Conservation (phyloP, 2,888 invertebrate genomes). For the Meganola albula region DNA sequence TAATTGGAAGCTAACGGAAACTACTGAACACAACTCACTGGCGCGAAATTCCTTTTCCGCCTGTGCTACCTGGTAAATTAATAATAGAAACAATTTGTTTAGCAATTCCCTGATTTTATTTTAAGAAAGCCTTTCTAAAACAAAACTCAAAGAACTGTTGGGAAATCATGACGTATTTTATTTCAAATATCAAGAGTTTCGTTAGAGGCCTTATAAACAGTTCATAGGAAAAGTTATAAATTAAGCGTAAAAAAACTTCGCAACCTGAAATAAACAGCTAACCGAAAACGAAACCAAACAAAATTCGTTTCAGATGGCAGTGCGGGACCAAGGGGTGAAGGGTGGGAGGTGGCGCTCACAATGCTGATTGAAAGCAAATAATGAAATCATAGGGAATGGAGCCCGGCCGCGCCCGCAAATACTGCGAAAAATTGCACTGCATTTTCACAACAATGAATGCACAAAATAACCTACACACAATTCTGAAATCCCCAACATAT, state of each 20-base stretch:
- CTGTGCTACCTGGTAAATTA: too few relatives aligned
- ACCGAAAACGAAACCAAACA: slow-evolving; percentile 74
- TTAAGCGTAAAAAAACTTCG: slow-evolving; percentile 61
- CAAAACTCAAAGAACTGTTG: too few relatives aligned
- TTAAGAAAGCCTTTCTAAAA: too few relatives aligned
- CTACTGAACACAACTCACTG: slow-evolving; percentile 24
- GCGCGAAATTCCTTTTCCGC: slow-evolving; percentile 23
- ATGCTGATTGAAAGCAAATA: slow-evolving; percentile 78
- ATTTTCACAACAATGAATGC: slow-evolving; percentile 48
- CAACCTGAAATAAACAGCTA: slow-evolving; percentile 67
- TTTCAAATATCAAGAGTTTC: too few relatives aligned
- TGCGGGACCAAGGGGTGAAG: slow-evolving; percentile 23
- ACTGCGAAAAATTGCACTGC: slow-evolving; percentile 68
- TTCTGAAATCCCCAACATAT: too few relatives aligned
- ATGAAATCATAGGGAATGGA: slow-evolving; percentile 72
- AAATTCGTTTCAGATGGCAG: slow-evolving; percentile 56
- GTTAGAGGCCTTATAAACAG: too few relatives aligned
- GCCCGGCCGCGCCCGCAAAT: slow-evolving; percentile 55
- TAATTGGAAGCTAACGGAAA: slow-evolving; percentile 34
- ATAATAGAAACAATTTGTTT: too few relatives aligned
- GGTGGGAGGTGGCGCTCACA: slow-evolving; percentile 53
- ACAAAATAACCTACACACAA: slow-evolving; percentile 26
- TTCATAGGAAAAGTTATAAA: too few relatives aligned
- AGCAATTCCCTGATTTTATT: too few relatives aligned
- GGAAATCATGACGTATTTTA: slow-evolving; percentile 25